phyloP scores from a whole-genome alignment of 2,888 invertebrate genomes.

The Drosophila paucipuncta region DNA sequence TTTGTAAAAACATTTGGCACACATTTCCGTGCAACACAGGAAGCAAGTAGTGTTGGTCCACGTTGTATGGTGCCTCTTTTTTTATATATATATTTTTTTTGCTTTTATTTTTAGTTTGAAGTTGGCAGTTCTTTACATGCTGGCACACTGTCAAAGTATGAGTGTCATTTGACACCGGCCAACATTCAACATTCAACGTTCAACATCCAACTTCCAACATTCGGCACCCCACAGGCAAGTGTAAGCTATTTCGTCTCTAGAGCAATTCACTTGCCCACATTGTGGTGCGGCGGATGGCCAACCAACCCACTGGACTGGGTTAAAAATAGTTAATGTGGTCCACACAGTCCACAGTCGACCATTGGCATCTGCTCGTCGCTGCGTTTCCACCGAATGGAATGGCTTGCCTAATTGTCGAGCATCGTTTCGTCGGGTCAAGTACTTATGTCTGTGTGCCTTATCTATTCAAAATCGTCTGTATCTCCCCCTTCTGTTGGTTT shows the following conservation, averaged over 20 bases:
- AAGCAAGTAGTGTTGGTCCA: conserved; percentile 49
- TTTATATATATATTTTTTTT: neutral
- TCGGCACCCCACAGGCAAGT: conserved; percentile 5
- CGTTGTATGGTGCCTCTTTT: conserved; percentile 6
- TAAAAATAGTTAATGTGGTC: conserved; percentile 43
- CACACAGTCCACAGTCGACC: conserved; percentile 5
- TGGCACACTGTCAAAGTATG: conserved; percentile 8
- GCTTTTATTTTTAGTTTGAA: conserved; percentile 46
- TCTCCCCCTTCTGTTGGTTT: neutral
- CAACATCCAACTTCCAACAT: neutral
- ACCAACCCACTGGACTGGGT: conserved; percentile 56
- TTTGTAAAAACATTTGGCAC: conserved; percentile 62
- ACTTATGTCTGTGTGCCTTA: conserved; percentile 59
- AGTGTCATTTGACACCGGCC: conserved; percentile 40
- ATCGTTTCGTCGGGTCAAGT: conserved; percentile 33
- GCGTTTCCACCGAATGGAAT: conserved; percentile 9
- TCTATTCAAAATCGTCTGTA: conserved; percentile 59
- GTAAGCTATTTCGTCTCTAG: conserved; percentile 12
- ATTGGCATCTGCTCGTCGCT: conserved; percentile 8
- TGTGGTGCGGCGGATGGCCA: conserved; percentile 5
- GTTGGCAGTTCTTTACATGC: conserved; percentile 18
- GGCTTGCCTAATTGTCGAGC: conserved; percentile 41
- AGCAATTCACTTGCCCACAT: conserved; percentile 56
- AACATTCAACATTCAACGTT: conserved; percentile 31
- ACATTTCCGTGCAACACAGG: conserved; percentile 68